Evolutionary conservation across 2,113 vertebrate genomes (phyloP).

Genomic region (Ctenomys sociabilis): DNA sequence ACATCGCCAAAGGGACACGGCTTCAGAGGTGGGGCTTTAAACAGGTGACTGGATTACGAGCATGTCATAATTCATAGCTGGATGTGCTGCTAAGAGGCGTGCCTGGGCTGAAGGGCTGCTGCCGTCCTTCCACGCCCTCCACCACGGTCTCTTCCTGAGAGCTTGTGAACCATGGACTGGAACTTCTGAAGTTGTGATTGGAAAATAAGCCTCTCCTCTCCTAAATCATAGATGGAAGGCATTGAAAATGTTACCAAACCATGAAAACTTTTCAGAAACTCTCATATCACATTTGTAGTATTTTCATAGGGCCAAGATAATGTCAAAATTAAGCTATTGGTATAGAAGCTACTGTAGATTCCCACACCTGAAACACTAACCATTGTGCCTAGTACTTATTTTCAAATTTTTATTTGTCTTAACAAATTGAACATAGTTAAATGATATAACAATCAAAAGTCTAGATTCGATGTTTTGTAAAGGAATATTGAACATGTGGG

Average conservation of each 20-base stretch:
- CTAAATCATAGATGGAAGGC: not conserved
- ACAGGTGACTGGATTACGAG: not conserved
- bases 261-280: not conserved
- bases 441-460: not conserved
- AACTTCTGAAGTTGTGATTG: not conserved
- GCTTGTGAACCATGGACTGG: not conserved
- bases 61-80: not conserved
- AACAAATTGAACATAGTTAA: not conserved
- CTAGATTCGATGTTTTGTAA: not conserved
- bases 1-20: not conserved
- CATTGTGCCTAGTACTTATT: not conserved
- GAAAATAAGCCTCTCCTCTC: not conserved
- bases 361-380: not conserved
- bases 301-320: not conserved
- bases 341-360: not conserved
- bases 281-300: not conserved
- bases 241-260: not conserved
- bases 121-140: not conserved
- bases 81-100: too few relatives aligned
- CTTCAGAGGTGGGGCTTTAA: not conserved
- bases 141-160: not conserved
- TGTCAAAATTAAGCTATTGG: not conserved
- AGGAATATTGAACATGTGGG: not conserved
- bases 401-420: not conserved
- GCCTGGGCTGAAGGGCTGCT: not conserved